phyloP scores from a whole-genome alignment of 2,888 invertebrate species.

The Agrotis ipsilon region DNA sequence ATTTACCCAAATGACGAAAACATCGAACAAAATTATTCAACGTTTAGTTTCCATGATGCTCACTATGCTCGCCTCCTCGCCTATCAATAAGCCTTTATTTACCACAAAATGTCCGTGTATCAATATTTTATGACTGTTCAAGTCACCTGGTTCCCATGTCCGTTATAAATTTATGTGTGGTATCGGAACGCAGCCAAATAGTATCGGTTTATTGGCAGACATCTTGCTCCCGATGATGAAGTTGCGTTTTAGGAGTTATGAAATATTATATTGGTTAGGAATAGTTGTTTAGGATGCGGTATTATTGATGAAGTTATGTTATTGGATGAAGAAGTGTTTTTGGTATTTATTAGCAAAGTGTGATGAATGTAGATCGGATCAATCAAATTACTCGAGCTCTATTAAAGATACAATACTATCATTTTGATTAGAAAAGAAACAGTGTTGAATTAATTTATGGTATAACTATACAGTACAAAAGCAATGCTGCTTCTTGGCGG shows the following conservation, averaged over 20 bases:
- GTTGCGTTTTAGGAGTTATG: conserved; percentile 61
- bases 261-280: conserved; percentile 30
- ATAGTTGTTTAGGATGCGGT: conserved; percentile 9
- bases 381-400: too few relatives aligned
- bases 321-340: background rate
- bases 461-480: background rate
- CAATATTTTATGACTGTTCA: conserved; percentile 71
- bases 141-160: conserved; percentile 77
- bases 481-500: background rate
- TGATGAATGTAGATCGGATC: too few relatives aligned
- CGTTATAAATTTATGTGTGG: conserved; percentile 76
- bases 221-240: conserved; percentile 71
- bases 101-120: conserved; percentile 58
- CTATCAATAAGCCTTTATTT: conserved; percentile 48
- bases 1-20: conserved; percentile 11
- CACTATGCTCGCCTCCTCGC: conserved; percentile 10
- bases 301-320: background rate
- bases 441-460: too few relatives aligned
- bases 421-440: too few relatives aligned
- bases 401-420: too few relatives aligned
- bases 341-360: background rate
- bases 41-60: conserved; percentile 18
- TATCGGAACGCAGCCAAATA: conserved; percentile 79
- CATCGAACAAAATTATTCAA: conserved; percentile 8
- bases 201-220: conserved; percentile 73